Conservation (phyloP, 2,113 vertebrate species). For the Gulo gulo region DNA sequence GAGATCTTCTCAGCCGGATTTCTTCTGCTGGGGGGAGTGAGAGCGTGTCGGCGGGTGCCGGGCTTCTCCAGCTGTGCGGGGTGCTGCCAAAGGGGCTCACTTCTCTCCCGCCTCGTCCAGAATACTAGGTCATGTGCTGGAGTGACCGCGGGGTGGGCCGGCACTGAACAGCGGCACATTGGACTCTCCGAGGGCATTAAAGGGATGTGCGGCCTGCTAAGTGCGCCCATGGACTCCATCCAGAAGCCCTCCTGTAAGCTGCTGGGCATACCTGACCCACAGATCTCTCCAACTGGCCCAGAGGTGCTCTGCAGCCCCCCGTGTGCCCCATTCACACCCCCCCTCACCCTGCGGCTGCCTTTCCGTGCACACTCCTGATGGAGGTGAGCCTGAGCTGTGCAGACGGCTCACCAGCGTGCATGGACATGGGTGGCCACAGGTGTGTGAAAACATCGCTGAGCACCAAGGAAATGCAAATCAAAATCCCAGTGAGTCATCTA, state of each 20-base stretch:
- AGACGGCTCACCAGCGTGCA: neutral
- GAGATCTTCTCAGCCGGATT: neutral
- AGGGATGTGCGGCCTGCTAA: neutral
- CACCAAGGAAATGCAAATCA: neutral
- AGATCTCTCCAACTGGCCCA: neutral
- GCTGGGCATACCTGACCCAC: neutral
- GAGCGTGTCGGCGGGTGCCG: neutral
- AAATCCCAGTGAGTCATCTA: neutral
- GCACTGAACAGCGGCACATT: neutral
- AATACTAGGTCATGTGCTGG: neutral
- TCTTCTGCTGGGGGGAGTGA: neutral
- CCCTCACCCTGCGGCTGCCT: neutral
- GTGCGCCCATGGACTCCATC: neutral
- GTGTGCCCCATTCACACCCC: too few species aligned
- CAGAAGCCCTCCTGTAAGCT: neutral
- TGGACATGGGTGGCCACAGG: neutral
- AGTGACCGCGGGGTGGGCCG: neutral
- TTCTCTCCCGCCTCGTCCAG: too few species aligned
- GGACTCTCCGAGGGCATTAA: neutral
- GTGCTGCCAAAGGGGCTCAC: neutral
- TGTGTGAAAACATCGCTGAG: neutral
- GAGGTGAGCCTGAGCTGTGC: neutral
- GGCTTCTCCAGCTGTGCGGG: neutral
- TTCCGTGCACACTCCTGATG: neutral
- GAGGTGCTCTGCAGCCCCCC: accelerated